Evolutionary conservation across 2,797 vertebrate species (phyloP).

Genomic region (Eulemur rubriventer): DNA sequence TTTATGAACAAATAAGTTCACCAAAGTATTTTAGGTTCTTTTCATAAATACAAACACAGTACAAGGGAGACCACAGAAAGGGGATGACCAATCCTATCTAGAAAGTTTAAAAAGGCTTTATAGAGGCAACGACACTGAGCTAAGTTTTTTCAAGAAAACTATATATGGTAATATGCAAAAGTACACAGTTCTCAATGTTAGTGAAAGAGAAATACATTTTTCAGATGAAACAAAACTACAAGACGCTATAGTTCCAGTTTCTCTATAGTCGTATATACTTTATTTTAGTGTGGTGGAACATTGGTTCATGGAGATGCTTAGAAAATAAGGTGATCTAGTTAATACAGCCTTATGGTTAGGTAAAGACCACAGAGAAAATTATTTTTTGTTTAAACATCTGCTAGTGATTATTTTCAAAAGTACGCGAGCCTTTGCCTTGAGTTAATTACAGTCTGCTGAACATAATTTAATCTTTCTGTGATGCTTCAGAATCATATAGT

Average conservation of each 20-base stretch:
- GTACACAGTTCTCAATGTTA: neutral
- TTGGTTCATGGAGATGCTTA: neutral
- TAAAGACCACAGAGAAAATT: conserved; percentile 37
- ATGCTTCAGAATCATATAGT: neutral
- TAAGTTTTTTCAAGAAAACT: conserved; percentile 4
- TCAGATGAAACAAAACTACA: neutral
- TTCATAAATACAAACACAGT: neutral
- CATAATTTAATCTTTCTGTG: conserved; percentile 32
- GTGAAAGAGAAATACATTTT: neutral
- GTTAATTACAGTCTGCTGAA: conserved; percentile 48
- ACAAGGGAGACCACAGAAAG: neutral
- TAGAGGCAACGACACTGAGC: neutral
- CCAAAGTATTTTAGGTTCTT: neutral
- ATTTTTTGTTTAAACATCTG: conserved; percentile 53
- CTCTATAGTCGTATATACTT: neutral
- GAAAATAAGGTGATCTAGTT: conserved; percentile 29
- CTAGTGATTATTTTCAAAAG: conserved; percentile 56
- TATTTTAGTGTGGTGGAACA: neutral
- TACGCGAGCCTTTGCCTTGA: conserved; percentile 29
- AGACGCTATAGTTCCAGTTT: neutral
- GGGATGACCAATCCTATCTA: neutral
- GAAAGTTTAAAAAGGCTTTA: neutral
- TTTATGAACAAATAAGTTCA: neutral
- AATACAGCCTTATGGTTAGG: conserved; percentile 16
- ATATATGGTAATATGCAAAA: neutral